A percentile compares a stretch with the other conserved stretches of the same genome.
Conservation (phyloP, 2,888 invertebrate species). For the Cantharis flavilabris region DNA sequence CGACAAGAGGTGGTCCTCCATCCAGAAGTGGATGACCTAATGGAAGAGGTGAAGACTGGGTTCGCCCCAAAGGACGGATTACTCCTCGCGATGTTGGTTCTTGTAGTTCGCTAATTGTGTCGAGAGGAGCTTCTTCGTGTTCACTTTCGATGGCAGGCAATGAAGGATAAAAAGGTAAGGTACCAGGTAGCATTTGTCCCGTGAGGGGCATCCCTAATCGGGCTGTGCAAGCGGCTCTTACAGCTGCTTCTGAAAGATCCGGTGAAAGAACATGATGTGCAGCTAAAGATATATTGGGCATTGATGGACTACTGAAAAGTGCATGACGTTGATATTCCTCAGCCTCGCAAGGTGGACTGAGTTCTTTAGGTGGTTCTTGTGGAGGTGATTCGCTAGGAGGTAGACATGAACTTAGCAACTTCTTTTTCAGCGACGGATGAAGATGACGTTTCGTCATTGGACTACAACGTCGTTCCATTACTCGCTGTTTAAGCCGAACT, state of each 20-base stretch:
- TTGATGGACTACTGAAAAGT: slow-evolving; percentile 92
- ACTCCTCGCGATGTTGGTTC: slow-evolving; percentile 51
- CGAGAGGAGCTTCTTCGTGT: slow-evolving; percentile 60
- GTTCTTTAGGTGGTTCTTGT: slow-evolving; percentile 53
- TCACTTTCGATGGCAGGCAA: slow-evolving; percentile 63
- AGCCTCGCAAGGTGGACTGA: slow-evolving; percentile 63
- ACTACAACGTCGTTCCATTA: slow-evolving; percentile 92
- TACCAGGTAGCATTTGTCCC: slow-evolving; percentile 69
- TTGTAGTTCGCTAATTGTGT: slow-evolving; percentile 55
- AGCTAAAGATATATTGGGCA: slow-evolving; percentile 94
- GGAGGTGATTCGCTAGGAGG: slow-evolving; percentile 69
- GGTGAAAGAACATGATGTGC: slow-evolving; percentile 52
- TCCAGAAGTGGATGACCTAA: slow-evolving; percentile 85
- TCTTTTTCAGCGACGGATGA: slow-evolving; percentile 76
- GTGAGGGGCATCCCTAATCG: slow-evolving; percentile 68
- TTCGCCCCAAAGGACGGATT: slow-evolving; percentile 81
- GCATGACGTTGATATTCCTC: slow-evolving; percentile 73
- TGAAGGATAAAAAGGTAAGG: slow-evolving; percentile 73
- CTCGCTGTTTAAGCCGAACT: slow-evolving; percentile 91
- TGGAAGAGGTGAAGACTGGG: slow-evolving; percentile 91
- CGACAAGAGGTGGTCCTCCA: slow-evolving; percentile 39
- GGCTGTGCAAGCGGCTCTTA: slow-evolving; percentile 71
- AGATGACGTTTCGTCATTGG: slow-evolving; percentile 84
- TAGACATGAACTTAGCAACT: slow-evolving; percentile 63
- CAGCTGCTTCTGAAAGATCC: slow-evolving; percentile 77